phyloP scores from a whole-genome alignment of 2,797 vertebrate genomes.

The Champsocephalus gunnari region DNA sequence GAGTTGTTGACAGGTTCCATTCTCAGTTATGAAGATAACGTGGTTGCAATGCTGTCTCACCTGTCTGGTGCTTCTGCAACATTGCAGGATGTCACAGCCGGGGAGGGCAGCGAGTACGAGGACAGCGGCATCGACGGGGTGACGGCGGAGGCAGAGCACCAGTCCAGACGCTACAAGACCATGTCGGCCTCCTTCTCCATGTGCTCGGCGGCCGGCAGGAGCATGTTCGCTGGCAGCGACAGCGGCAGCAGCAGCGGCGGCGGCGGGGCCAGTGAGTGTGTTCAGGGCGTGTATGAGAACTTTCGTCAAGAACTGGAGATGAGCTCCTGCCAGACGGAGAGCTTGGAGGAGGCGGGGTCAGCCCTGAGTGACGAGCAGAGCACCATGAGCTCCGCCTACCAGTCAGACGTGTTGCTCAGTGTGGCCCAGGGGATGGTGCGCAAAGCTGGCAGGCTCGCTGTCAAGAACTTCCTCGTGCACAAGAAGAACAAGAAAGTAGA shows the following conservation, averaged over 20 bases:
- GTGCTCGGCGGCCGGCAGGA: conserved; percentile 82
- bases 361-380: conserved; percentile 95
- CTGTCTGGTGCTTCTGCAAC: conserved; percentile 58
- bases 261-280: conserved; percentile 80
- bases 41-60: conserved; percentile 57
- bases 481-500: conserved; percentile 99
- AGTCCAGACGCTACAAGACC: conserved; percentile 92
- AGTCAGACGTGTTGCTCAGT: conserved; percentile 89
- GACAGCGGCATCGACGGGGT: conserved; percentile 97
- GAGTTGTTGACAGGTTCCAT: conserved; percentile 1
- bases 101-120: conserved; percentile 94
- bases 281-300: conserved; percentile 93
- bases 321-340: conserved; percentile 81
- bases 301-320: conserved; percentile 93
- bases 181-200: conserved; percentile 95
- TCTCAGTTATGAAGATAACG: conserved; percentile 36
- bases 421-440: conserved; percentile 93
- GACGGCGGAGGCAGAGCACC: conserved; percentile 88
- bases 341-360: conserved; percentile 91
- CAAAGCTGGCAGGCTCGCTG: conserved; percentile 90
- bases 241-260: conserved; percentile 91
- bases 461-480: conserved; percentile 97
- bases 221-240: conserved; percentile 92
- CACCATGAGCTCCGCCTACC: conserved; percentile 93
- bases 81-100: conserved; percentile 90